Evolutionary conservation across 2,888 invertebrate species (phyloP), one percentile per base, ranked within the genome.

Genomic region (Aleiodes testaceus): DNA sequence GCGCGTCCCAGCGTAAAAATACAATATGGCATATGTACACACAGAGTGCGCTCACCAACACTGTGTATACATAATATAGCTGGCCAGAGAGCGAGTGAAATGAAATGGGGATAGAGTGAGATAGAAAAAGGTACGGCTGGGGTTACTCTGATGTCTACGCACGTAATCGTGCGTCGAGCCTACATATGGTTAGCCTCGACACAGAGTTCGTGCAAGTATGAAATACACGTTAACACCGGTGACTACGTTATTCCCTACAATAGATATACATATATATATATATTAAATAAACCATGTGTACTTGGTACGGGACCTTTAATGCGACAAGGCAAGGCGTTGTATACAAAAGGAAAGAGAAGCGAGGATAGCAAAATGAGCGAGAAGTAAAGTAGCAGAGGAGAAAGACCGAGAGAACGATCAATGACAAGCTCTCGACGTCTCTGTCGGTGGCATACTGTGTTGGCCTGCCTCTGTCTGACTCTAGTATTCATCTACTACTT

Each of bases 271-370:
- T 63, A 63, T 45, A 14, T 45, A 63, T 22, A 44, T 63, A 63
- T 44, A 63, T 45, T 44, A 22, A 63, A 63, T 45, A 55, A 45
- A 67, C 20, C 67, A 47, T 47, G 53, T 55, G 16, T 53, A 67
- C 55, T 52, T 45, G 26, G 86, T 86, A 86, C 87, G 87, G 87
- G 87, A 87, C 87, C 86, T 86, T 87, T 87, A 85, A 84, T 85
- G 84, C 85, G 85, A 81, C 75, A 75, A 81, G 81, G 9, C 81
- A 81, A 81, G 82, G 66, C 64, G 68, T 63, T 69, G 72, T 73
- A 69, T 63, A 45, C 55, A 26, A 26, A 53, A n/a, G 14, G 26
- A 12, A 26, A n/a, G 53, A 26, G 53, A 53, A 1, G 3, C 16
- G 11, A 42, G 5, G 16, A 59, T 6, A 16, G n/a, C 16, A 14